Percentiles rank a stretch among this genome's conserved stretches.
Conservation (phyloP, 2,888 invertebrate species). For the Zhuqinia jingwanae region DNA sequence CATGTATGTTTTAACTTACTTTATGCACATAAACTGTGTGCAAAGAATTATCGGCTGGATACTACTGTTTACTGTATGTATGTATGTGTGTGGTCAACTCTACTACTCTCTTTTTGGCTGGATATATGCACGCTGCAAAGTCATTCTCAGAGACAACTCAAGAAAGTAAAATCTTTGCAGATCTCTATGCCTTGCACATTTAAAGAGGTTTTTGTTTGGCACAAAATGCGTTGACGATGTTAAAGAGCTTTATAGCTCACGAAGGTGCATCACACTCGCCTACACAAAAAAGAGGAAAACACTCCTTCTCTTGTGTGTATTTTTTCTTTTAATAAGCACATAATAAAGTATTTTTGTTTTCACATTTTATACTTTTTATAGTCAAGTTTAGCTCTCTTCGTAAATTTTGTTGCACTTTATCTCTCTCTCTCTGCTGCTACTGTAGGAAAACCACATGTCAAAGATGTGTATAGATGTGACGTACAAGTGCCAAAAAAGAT, state of each 20-base stretch:
- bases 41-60: too few relatives aligned
- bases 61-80: too few relatives aligned
- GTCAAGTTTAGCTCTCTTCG: background rate
- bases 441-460: background rate
- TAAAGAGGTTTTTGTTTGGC: too few relatives aligned
- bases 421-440: background rate
- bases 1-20: too few relatives aligned
- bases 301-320: background rate
- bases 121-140: too few relatives aligned
- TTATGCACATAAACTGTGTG: too few relatives aligned
- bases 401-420: background rate
- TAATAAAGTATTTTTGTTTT: background rate
- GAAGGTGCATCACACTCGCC: background rate
- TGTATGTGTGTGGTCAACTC: too few relatives aligned
- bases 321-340: background rate
- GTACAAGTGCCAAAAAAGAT: conserved; percentile 29
- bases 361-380: background rate
- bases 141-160: too few relatives aligned
- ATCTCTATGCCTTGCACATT: too few relatives aligned
- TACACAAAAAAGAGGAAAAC: conserved; percentile 11
- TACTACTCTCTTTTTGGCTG: too few relatives aligned
- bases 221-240: too few relatives aligned
- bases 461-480: conserved; percentile 10
- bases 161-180: too few relatives aligned
- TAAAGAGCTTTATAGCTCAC: background rate